A percentile compares a stretch with the other conserved stretches of the same genome.
Conservation (phyloP, 2,888 invertebrate species). For the Leptinotarsa peninsularis region DNA sequence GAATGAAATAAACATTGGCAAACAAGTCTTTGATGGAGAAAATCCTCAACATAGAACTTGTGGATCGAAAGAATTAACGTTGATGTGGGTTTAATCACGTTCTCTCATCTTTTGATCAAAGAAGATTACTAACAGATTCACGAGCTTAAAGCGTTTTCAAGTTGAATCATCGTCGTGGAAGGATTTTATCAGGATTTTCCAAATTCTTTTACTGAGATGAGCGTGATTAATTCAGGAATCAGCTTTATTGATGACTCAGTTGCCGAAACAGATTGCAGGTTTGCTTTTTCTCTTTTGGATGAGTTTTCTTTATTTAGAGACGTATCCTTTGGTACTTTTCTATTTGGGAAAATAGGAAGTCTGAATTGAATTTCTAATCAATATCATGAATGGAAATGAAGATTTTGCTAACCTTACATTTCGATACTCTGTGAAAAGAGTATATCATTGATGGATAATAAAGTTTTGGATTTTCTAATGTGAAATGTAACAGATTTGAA, state of each 20-base stretch:
- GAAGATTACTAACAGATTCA: slow-evolving; percentile 35
- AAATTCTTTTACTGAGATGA: slow-evolving; percentile 44
- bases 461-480: too few species aligned
- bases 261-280: slow-evolving; percentile 46
- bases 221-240: slow-evolving; percentile 52
- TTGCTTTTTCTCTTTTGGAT: slow-evolving; percentile 30
- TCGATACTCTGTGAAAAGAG: too few species aligned
- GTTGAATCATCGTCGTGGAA: slow-evolving; percentile 47
- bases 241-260: slow-evolving; percentile 54
- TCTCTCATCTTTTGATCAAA: slow-evolving; percentile 52
- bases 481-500: too few species aligned
- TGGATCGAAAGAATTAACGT: slow-evolving; percentile 48
- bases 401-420: too few species aligned
- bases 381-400: background rate
- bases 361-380: background rate
- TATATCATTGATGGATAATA: too few species aligned
- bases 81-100: slow-evolving; percentile 48
- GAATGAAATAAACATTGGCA: slow-evolving; percentile 4
- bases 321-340: slow-evolving; percentile 14
- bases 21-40: slow-evolving; percentile 36
- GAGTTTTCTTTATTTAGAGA: background rate
- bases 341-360: background rate
- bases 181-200: slow-evolving; percentile 29
- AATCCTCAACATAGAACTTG: slow-evolving; percentile 27
- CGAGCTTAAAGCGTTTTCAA: slow-evolving; percentile 39